These are phyloP conservation scores for Philotrypesis tridentata DNA, from an alignment of 1,140 invertebrate genomes.

Conservation along the genomic window DNA sequence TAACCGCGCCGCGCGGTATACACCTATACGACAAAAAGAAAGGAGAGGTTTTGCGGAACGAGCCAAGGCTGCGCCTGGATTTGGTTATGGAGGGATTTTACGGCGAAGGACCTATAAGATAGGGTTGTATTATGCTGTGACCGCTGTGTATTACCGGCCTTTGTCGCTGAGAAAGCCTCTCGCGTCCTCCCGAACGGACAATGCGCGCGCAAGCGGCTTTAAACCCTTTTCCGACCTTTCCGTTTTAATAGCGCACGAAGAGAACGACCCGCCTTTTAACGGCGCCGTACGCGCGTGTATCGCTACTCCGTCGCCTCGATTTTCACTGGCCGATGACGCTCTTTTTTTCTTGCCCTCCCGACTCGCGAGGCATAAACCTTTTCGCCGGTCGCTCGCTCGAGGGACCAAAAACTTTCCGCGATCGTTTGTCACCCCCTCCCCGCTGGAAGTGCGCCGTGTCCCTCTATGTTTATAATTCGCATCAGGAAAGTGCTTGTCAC, in stretches of 20 bases:
- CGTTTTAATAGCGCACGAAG: not conserved
- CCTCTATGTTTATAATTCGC: not conserved
- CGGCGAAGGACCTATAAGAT: not conserved
- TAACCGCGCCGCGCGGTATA: not conserved
- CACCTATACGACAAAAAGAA: not conserved
- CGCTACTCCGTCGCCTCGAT: too few relatives aligned
- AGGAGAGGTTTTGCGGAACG: not conserved
- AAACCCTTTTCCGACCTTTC: slow-evolving; percentile 9
- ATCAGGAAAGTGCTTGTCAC: slow-evolving; percentile 41
- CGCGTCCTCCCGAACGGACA: not conserved
- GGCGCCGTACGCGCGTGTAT: not conserved
- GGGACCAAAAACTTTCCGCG: not conserved
- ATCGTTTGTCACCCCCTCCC: slow-evolving; percentile 39
- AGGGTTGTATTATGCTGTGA: not conserved
- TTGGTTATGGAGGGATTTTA: not conserved
- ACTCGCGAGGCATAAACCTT: not conserved
- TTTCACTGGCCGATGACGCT: not conserved
- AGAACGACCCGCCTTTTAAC: slow-evolving; percentile 1
- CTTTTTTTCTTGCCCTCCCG: not conserved
- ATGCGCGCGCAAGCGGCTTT: not conserved
- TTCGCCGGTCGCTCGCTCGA: too few relatives aligned
- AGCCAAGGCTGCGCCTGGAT: not conserved
- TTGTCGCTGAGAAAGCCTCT: not conserved
- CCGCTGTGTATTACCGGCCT: not conserved
- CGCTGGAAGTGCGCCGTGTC: not conserved